Base-by-base conservation (phyloP, 2,113 vertebrate genomes). In the Oryzias woworae region DNA sequence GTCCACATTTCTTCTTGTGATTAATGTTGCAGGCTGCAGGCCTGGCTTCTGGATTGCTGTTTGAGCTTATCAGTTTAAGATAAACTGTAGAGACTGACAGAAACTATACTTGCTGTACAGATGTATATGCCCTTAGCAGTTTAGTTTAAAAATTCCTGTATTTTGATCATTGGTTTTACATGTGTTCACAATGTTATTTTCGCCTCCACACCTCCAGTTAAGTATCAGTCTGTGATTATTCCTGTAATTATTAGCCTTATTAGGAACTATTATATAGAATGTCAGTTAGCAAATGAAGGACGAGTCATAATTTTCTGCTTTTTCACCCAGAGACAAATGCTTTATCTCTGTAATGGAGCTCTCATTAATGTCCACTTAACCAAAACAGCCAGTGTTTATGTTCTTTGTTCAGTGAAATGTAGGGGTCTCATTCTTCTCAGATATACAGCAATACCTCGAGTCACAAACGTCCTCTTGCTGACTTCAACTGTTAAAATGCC, bases 351-450 rank as follows among this genome's bases (percentile, higher is more conserved):
- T 81, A 84, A 77, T 84, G 69, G 66, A 70, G 56, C 71, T 63
- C 64, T 58, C 81, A 84, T 88, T 85, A 87, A 75, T 69, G 81
- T 82, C 76, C 66, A 77, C 81, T 85, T 85, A 80, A 75, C 66
- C 58, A 75, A 81, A 83, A 81, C 75, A 64, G 73, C 70, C 10
- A 58, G 17, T 56, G 63, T 82, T 68, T 81, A 70, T 71, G 62
- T 60, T 64, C 69, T 58, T 73, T 76, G 66, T 81, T 84, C 36
- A 48, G 41, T 58, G 42, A 64, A 83, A 78, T 64, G 45, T 76
- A 80, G 82, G 77, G 41, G 69, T 63, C 52, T 72, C 55, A 67
- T 83, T 55, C 23, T 71, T 60, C 48, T 74, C 42, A 62, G 49
- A 64, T 64, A 63, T 68, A 63, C 36, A 3, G 16, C 22, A 50